Percentiles rank a stretch among this genome's conserved stretches.
These are phyloP conservation scores for Myrmecophaga tridactyla DNA, from an alignment of 2,113 vertebrate species.

Conservation along the genomic window DNA sequence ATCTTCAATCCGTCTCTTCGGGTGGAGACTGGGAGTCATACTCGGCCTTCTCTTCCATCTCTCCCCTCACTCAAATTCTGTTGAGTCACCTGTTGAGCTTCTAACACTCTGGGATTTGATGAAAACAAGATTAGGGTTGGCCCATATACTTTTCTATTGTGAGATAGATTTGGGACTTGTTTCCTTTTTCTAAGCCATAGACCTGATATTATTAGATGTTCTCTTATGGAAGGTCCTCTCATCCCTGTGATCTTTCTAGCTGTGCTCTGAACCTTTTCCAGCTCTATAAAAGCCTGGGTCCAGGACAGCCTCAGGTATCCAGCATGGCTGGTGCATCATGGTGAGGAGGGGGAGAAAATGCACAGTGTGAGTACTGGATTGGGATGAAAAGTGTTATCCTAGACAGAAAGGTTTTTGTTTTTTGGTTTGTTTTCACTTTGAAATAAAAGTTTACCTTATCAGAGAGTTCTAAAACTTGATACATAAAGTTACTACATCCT, in stretches of 20 bases:
- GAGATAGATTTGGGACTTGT: background rate
- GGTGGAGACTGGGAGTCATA: background rate
- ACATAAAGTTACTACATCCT: background rate
- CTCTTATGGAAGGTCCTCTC: background rate
- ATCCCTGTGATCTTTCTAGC: background rate
- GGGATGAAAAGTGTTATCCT: background rate
- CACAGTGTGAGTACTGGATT: background rate
- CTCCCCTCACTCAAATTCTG: background rate
- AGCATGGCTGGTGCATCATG: background rate
- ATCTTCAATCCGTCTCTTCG: background rate
- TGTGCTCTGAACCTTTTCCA: background rate
- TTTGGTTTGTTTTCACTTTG: background rate
- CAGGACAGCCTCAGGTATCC: background rate
- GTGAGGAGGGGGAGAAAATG: background rate
- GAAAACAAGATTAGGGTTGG: background rate
- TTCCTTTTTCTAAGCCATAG: background rate
- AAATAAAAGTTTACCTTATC: conserved; percentile 34
- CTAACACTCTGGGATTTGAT: background rate
- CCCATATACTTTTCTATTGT: conserved; percentile 7
- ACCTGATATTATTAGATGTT: background rate
- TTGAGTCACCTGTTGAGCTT: background rate
- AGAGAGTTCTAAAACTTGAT: conserved; percentile 15
- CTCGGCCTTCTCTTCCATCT: background rate
- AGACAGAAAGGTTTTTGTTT: background rate
- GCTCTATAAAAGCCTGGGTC: background rate